Evolutionary conservation across 2,888 invertebrate genomes (phyloP).

Genomic region (Agrilus cyanescens): DNA sequence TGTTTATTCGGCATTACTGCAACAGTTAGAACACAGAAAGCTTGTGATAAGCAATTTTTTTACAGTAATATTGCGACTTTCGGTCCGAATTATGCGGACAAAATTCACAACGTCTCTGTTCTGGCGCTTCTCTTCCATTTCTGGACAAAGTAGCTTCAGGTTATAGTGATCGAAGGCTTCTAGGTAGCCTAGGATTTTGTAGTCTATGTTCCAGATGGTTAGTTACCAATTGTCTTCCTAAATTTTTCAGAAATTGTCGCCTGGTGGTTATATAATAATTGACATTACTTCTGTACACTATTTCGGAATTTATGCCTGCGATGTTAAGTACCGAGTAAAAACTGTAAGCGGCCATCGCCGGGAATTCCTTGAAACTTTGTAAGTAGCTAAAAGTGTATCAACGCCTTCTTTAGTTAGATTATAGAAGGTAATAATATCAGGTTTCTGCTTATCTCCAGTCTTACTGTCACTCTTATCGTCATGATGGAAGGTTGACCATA

Average conservation of each 20-base stretch:
- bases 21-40: too few species aligned
- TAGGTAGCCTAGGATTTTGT: too few species aligned
- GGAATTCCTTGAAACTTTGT: background rate
- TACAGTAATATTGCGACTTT: background rate
- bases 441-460: constrained; percentile 8
- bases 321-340: background rate
- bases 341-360: background rate
- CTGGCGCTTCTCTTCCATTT: background rate
- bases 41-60: too few species aligned
- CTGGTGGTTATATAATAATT: too few species aligned
- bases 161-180: too few species aligned
- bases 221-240: background rate
- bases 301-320: too few species aligned
- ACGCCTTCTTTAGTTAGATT: background rate
- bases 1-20: too few species aligned
- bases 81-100: constrained; percentile 1
- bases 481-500: constrained; percentile 14
- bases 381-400: background rate
- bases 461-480: constrained; percentile 13
- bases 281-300: too few species aligned
- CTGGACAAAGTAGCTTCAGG: background rate
- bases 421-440: background rate
- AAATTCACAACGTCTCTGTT: background rate
- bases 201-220: background rate
- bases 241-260: background rate